Evolutionary conservation across 2,113 vertebrate genomes (phyloP), one percentile per base, ranked within the genome.

Genomic region (Pagrus major): DNA sequence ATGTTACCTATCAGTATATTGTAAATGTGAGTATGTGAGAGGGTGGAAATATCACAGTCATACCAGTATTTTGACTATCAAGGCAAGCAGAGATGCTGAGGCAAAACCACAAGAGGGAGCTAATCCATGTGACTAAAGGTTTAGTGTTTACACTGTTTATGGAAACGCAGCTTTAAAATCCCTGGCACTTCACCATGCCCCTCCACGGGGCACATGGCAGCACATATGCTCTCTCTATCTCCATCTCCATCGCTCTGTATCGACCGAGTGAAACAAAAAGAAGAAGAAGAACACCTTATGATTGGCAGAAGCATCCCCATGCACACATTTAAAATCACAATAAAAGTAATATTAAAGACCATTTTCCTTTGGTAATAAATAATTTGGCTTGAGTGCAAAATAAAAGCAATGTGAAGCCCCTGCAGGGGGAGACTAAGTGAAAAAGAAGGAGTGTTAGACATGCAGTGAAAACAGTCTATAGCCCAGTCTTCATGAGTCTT

Each of bases 281-380:
- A 59, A 59, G 70, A 47, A 23, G 52, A 71, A 42, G 31, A 59
- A 76, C 15, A 80, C 27, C 25, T 35, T 61, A 68, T 71, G 44
- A 87, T 86, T 88, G 72, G 86, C 89, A 89, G 86, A 91, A 88
- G 51, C 75, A 74, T 67, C 69, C 75, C 78, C 80, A 91, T 84
- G 71, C 84, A 87, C 59, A 88, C 71, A 78, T 78, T 35, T 67
- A 69, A 83, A 81, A 69, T 63, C 18, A 81, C 52, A 85, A 44
- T 84, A 81, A 88, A 83, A 68, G 39, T 76, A 74, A 67, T 52
- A 63, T 74, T 55, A 72, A 80, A 88, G 20, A 86, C 71, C 78
- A 77, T 88, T n/a, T n/a, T 93, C 88, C 90, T 93, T 94, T 94
- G 93, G 94, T 93, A 93, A 93, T 92, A 94, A 93, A 93, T 93